Percentiles rank a stretch among this genome's conserved stretches.
phyloP scores from a whole-genome alignment of 2,888 invertebrate species.

The Protonemura montana region DNA sequence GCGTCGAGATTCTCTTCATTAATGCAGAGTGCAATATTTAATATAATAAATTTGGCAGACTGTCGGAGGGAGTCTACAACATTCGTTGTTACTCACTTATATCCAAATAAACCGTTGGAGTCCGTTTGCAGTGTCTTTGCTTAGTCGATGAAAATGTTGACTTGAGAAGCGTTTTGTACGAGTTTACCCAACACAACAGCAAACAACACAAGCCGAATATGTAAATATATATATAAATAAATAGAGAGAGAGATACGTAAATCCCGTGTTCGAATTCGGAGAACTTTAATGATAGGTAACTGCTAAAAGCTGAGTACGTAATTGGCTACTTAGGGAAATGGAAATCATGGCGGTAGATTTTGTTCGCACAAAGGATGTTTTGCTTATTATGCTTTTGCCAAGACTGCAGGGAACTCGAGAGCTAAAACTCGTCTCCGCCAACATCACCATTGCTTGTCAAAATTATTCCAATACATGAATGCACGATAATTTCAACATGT shows the following conservation, averaged over 20 bases:
- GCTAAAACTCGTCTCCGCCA: background rate
- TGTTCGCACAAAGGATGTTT: background rate
- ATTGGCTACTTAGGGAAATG: background rate
- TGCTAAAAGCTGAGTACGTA: background rate
- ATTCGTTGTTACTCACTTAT: background rate
- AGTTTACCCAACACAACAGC: background rate
- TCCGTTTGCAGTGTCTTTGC: background rate
- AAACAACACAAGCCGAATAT: background rate
- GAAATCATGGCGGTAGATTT: background rate
- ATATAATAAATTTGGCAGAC: background rate
- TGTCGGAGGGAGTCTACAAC: background rate
- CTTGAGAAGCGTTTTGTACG: background rate
- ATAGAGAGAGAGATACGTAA: too few relatives aligned
- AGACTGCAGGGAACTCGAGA: background rate
- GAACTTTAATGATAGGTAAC: constrained; percentile 7
- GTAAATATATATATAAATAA: background rate
- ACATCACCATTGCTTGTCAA: background rate
- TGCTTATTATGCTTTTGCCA: background rate
- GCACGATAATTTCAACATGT: background rate
- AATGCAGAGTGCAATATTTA: background rate
- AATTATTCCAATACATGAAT: background rate
- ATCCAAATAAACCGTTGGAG: background rate
- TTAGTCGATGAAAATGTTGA: background rate
- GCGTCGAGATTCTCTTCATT: background rate
- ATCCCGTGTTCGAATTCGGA: background rate